Base-by-base conservation (phyloP, 2,113 vertebrate species). In the Nothobranchius kuhntae region DNA sequence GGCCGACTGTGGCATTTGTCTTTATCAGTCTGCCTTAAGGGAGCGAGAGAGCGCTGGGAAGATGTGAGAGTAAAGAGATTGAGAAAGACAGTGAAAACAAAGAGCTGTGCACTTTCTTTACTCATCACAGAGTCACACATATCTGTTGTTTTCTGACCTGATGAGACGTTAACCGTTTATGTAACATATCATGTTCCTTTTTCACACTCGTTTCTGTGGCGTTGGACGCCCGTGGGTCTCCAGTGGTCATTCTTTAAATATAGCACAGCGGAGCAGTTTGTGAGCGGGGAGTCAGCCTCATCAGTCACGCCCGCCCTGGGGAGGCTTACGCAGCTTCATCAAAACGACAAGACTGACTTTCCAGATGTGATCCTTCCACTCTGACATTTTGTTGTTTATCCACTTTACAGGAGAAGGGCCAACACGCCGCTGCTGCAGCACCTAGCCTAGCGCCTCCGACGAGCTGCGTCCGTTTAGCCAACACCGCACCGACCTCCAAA, bases 1-100 rank as follows among this genome's bases (percentile, higher is more conserved):
- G 90, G 89, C 86, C 78, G 85, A 91, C 89, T 89, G 84, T 87
- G 89, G 89, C 89, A 94, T 94, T 92, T 92, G 89, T 94, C 92
- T 94, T 93, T 92, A 94, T 94, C 91, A 92, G 88, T 73, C 85
- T 82, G 88, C 86, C 89, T 89, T 77, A 57, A 83, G 86, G 89
- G 89, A 89, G 71, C 54, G 77, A 75, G 79, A 67, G 68, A n/a
- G 54, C 56, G 68, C 76, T 61, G 78, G 71, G 70, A 77, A 73
- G 85, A 81, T 81, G 78, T 78, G 86, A 81, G 80, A 80, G 69
- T 74, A 81, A 83, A 74, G 80, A 63, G 81, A 78, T 84, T 55
- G 77, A 87, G 63, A 79, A 73, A 82, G 77, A 79, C 73, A 57
- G 56, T 57, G 58, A 58, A 74, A 80, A 71, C 71, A 79, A 75